Evolutionary conservation across 2,113 vertebrate genomes (phyloP), one percentile per base, ranked within the genome.

Genomic region (Amphilophus citrinellus): DNA sequence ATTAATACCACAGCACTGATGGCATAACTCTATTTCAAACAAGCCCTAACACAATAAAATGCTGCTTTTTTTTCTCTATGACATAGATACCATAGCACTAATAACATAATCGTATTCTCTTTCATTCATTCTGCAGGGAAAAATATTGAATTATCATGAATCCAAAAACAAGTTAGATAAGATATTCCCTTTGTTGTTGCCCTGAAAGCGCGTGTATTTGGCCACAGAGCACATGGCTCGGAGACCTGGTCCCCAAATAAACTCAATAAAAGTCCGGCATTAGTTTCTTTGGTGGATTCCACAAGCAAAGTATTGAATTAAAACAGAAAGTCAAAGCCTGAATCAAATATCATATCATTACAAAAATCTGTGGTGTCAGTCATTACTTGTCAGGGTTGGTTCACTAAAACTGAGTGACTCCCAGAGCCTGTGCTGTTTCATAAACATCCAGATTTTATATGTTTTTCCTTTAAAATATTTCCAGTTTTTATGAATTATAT

Each of bases 51-150:
- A 79, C 92, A 94, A 94, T 95, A 92, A 94, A 93, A 93, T 87
- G 27, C 79, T 90, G 84, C 75, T 85, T 93, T 89, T 86, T 84
- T 89, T 87, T 77, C 89, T 92, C 59, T 91, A 83, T 91, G 94
- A 92, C 93, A 94, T 92, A 92, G 93, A 95, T 94, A 94, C 93
- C 92, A 77, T 82, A 84, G 89, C 92, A 93, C 92, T 94, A 93
- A 94, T 93, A 82, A 75, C 88, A 91, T 94, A 94, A 94, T 85
- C 18, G 6, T 84, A 77, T 94, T 93, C 85, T 83, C 63, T 85
- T 90, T 90, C 93, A 94, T 92, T 95, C 93, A 93, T 94, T 89
- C 93, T 91, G 77, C 88, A 78, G 85, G 87, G 86, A 76, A 90
- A 91, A 89, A 84, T 91, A 95, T 94, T 93, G 86, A 90, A 94